Conservation (phyloP, 2,113 vertebrate species). For the Leptobrachium ailaonicum region DNA sequence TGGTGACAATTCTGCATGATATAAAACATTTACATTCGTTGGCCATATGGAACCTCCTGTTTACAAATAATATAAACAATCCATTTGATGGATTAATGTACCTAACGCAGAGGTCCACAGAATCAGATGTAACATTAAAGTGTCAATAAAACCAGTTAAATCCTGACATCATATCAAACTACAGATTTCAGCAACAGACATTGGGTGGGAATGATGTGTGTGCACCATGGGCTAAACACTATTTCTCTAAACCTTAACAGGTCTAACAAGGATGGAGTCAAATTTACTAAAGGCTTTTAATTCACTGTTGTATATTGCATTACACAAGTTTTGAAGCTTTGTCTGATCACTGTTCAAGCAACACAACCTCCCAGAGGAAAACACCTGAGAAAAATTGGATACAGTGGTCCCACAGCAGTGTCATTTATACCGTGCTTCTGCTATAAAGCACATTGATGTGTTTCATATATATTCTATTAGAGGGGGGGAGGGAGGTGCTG, state of each 20-base stretch:
- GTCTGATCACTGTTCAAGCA: conserved; percentile 45
- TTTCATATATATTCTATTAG: background rate
- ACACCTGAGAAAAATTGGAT: conserved; percentile 32
- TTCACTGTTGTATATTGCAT: conserved; percentile 52
- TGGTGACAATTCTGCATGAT: background rate
- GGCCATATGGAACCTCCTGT: background rate
- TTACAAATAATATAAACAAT: background rate
- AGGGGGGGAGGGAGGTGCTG: no score
- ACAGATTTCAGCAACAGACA: no score
- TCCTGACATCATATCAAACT: no score
- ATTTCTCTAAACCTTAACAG: no score
- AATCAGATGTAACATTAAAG: background rate
- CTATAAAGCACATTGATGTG: background rate
- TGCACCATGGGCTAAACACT: no score
- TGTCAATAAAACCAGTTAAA: no score
- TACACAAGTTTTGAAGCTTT: conserved; percentile 59
- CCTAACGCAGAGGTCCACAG: background rate
- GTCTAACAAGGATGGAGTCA: no score
- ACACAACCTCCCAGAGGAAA: conserved; percentile 23
- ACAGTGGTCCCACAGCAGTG: background rate
- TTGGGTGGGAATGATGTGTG: no score
- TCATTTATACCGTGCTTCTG: conserved; percentile 49
- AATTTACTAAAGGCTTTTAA: conserved; percentile 13
- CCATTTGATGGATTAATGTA: background rate
- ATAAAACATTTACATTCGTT: background rate